Evolutionary conservation across 2,797 vertebrate genomes (phyloP).

Genomic region (Cyclura pinguis): DNA sequence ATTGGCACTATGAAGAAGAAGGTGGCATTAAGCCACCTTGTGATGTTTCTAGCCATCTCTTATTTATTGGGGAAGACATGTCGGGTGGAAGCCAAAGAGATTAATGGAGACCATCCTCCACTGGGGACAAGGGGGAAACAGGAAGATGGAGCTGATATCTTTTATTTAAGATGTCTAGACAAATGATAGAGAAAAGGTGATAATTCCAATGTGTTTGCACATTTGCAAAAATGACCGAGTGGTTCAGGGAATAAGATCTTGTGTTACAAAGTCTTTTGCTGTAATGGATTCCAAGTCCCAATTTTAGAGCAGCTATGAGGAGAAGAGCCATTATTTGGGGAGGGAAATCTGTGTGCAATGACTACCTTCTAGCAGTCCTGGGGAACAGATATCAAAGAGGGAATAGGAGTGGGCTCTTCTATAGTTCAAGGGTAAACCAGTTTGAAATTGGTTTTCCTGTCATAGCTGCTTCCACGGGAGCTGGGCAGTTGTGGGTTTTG

Average conservation of each 20-base stretch:
- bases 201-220: background rate
- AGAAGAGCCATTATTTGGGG: background rate
- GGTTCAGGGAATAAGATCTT: background rate
- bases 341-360: background rate
- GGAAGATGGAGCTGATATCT: background rate
- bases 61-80: background rate
- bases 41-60: background rate
- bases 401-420: background rate
- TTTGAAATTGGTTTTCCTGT: background rate
- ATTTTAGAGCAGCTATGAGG: background rate
- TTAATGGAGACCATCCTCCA: background rate
- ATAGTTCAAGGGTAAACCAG: background rate
- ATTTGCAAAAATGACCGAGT: background rate
- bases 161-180: background rate
- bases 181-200: background rate
- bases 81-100: background rate
- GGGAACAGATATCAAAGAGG: too few relatives aligned
- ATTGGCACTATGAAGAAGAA: background rate
- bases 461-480: too few relatives aligned
- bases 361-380: background rate
- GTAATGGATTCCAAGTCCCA: background rate
- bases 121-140: background rate
- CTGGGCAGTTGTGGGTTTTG: background rate
- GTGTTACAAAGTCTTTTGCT: background rate
- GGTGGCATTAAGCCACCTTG: background rate